phyloP scores from a whole-genome alignment of 2,113 vertebrate genomes.

The Lasiurus cinereus region DNA sequence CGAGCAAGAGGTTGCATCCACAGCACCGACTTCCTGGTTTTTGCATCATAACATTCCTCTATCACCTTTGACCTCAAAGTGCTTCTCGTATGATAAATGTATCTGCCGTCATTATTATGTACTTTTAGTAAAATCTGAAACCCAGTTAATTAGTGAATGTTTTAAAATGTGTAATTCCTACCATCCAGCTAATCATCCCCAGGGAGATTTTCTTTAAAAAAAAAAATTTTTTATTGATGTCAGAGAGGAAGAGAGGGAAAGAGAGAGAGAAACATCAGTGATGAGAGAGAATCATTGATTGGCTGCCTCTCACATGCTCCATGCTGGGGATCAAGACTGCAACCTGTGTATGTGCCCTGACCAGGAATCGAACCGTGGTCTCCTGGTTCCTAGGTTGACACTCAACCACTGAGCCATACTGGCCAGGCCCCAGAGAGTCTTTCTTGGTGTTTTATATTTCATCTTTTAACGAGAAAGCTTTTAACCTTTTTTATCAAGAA shows the following conservation, averaged over 20 bases:
- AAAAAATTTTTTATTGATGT: too few relatives aligned
- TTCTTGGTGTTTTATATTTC: background rate
- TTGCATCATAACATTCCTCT: background rate
- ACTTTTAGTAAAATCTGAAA: conserved; percentile 41
- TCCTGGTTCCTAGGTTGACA: too few relatives aligned
- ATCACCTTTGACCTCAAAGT: background rate
- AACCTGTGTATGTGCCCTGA: too few relatives aligned
- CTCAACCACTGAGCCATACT: too few relatives aligned
- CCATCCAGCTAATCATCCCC: background rate
- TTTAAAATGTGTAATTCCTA: background rate
- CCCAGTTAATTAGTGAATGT: background rate
- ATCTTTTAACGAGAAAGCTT: conserved; percentile 26
- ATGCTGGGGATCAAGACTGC: too few relatives aligned
- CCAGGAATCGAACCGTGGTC: too few relatives aligned
- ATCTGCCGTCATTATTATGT: background rate
- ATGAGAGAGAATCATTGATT: too few relatives aligned
- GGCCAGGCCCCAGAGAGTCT: background rate
- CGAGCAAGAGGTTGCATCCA: background rate
- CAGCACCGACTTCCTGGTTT: background rate
- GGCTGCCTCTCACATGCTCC: too few relatives aligned
- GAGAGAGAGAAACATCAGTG: too few relatives aligned
- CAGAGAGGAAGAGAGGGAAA: too few relatives aligned
- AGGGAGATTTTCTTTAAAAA: background rate
- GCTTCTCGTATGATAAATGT: background rate
- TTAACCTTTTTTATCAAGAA: conserved; percentile 18